Conservation (phyloP, 2,888 invertebrate species). For the Nowickia ferox region DNA sequence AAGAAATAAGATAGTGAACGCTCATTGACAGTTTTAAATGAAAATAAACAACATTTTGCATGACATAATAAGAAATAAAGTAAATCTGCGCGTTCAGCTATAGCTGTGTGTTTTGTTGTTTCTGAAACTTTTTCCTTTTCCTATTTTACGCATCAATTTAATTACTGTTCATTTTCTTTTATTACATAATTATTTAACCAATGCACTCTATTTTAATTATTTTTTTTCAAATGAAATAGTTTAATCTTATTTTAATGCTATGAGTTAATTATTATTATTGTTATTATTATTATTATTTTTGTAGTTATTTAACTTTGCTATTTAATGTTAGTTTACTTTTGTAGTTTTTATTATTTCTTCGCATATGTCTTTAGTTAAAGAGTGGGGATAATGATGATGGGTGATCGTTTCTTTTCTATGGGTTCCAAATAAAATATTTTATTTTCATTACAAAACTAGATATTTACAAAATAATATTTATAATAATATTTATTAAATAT, state of each 20-base stretch:
- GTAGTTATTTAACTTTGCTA: constrained; percentile 49
- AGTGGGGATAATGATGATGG: not conserved
- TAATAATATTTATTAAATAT: not conserved
- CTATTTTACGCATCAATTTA: not conserved
- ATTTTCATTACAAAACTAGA: not conserved
- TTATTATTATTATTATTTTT: constrained; percentile 25
- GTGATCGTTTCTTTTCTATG: constrained; percentile 30
- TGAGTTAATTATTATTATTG: not conserved
- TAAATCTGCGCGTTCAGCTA: too few species aligned
- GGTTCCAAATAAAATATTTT: constrained; percentile 18
- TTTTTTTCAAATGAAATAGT: constrained; percentile 24
- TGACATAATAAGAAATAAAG: too few species aligned
- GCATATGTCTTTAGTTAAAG: not conserved
- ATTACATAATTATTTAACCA: not conserved
- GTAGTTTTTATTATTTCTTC: not conserved
- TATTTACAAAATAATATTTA: constrained; percentile 26
- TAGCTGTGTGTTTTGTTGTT: too few species aligned
- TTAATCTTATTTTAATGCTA: constrained; percentile 15
- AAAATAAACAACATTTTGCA: too few species aligned
- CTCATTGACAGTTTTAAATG: too few species aligned
- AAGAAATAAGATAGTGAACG: too few species aligned
- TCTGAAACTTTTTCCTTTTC: not conserved
- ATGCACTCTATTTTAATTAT: not conserved
- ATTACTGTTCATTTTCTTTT: not conserved
- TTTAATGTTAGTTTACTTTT: constrained; percentile 42